Evolutionary conservation across 2,113 vertebrate species (phyloP).

Genomic region (Cnemophilus loriae): DNA sequence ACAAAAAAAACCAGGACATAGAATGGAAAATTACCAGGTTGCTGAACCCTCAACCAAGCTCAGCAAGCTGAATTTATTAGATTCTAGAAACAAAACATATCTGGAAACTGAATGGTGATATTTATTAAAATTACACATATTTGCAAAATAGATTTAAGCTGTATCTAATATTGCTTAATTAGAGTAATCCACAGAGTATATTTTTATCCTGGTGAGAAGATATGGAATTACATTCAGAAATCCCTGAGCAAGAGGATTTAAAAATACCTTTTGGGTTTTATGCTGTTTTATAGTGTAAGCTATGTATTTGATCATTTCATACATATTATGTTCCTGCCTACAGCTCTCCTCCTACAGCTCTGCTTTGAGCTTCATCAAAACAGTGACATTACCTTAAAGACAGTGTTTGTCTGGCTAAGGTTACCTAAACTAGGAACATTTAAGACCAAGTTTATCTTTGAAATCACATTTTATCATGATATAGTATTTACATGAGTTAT

Average conservation of each 20-base stretch:
- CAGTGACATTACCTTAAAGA: neutral
- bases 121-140: neutral
- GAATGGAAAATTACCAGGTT: neutral
- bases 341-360: neutral
- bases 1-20: neutral
- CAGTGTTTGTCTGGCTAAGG: neutral
- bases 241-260: neutral
- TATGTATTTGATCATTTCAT: neutral
- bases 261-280: neutral
- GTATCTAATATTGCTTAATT: neutral
- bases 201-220: neutral
- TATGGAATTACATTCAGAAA: neutral
- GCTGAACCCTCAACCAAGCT: neutral
- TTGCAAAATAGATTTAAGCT: neutral
- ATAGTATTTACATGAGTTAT: neutral
- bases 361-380: neutral
- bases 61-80: neutral
- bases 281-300: neutral
- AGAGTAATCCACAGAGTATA: neutral
- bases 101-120: neutral
- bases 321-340: neutral
- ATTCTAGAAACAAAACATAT: neutral
- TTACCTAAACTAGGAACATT: neutral
- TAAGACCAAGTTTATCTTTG: neutral
- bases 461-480: neutral